Conservation (phyloP, 2,888 invertebrate species). For the Troilus luridus region DNA sequence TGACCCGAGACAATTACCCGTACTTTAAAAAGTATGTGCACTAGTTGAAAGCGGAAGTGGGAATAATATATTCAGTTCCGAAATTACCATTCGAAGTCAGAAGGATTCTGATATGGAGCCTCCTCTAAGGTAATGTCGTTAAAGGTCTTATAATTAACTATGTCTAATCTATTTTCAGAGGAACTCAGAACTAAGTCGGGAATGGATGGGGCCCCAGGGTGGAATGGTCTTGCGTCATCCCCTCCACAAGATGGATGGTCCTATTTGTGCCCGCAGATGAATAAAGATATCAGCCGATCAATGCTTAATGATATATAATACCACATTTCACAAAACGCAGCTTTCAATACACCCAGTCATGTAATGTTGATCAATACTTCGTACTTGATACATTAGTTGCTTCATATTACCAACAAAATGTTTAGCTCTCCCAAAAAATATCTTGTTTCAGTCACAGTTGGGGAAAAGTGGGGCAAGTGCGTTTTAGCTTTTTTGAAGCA, state of each 20-base stretch:
- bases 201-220: slow-evolving; percentile 28
- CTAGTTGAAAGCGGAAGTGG: too few relatives aligned
- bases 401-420: too few relatives aligned
- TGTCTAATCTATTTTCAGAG: slow-evolving; percentile 3
- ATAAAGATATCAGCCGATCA: not conserved
- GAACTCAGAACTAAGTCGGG: not conserved
- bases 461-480: too few relatives aligned
- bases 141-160: not conserved
- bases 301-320: not conserved
- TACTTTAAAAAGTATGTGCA: too few relatives aligned
- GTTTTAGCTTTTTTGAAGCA: too few relatives aligned
- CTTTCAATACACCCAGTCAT: not conserved
- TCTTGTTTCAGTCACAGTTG: too few relatives aligned
- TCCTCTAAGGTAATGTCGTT: not conserved
- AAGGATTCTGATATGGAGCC: not conserved
- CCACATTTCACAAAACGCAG: not conserved
- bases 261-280: not conserved
- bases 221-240: not conserved
- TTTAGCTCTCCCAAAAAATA: too few relatives aligned
- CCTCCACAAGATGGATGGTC: not conserved
- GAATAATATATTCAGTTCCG: not conserved
- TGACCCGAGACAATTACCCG: too few relatives aligned
- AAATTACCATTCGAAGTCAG: not conserved
- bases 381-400: too few relatives aligned
- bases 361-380: not conserved